Conservation (phyloP, 64 coral and sea anemone genomes). For the Anthopleura sola region DNA sequence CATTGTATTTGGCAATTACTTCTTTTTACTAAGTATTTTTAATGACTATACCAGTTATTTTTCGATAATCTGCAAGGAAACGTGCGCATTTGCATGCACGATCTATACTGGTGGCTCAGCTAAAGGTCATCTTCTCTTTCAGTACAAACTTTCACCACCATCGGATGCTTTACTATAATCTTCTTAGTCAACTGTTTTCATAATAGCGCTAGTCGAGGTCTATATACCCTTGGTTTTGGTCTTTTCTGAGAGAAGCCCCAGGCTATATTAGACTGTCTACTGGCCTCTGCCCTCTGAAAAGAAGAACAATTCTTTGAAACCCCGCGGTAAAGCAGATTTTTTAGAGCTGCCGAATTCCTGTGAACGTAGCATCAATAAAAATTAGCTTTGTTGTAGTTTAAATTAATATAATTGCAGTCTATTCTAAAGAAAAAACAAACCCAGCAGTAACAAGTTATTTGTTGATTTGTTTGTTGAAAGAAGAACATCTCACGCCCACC, state of each 20-base stretch:
- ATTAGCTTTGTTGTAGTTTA: not conserved
- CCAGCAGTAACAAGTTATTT: constrained; percentile 3
- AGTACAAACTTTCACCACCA: too few relatives aligned
- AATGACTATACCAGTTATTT: not conserved
- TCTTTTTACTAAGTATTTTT: too few relatives aligned
- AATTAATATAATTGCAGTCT: too few relatives aligned
- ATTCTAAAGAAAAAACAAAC: not conserved
- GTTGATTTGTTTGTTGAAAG: constrained; percentile 1
- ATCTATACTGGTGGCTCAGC: too few relatives aligned
- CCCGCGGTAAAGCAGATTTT: not conserved
- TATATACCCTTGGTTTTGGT: too few relatives aligned
- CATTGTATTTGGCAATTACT: not conserved
- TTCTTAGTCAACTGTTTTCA: too few relatives aligned
- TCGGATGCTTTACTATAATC: too few relatives aligned
- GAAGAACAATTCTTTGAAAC: not conserved
- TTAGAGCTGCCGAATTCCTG: not conserved
- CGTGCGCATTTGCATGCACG: too few relatives aligned
- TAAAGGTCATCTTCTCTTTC: too few relatives aligned
- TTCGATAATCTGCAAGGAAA: too few relatives aligned
- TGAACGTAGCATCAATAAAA: too few relatives aligned
- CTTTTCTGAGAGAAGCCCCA: not conserved
- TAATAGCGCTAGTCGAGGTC: too few relatives aligned
- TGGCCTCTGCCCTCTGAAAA: not conserved
- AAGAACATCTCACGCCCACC: not conserved
- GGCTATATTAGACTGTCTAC: not conserved